Conservation (phyloP, 2,113 vertebrate genomes). For the Chionomys nivalis region DNA sequence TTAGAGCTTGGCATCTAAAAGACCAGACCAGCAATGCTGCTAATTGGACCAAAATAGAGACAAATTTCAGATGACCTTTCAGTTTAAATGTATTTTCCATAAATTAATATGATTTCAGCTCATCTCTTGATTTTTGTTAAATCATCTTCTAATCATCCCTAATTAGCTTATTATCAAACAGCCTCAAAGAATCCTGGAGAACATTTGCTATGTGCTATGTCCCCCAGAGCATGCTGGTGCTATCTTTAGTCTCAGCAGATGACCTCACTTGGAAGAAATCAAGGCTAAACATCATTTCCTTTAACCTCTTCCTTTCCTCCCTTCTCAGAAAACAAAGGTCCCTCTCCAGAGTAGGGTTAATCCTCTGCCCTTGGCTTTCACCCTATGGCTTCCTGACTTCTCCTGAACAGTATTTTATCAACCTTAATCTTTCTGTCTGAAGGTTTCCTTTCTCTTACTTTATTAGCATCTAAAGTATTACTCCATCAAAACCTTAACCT, state of each 20-base stretch:
- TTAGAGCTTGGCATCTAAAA: background rate
- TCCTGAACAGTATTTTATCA: slow-evolving; percentile 39
- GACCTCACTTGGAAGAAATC: slow-evolving; percentile 35
- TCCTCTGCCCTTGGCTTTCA: slow-evolving; percentile 2
- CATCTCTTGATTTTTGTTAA: slow-evolving; percentile 34
- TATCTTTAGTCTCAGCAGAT: slow-evolving; percentile 44
- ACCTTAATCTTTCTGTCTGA: slow-evolving; percentile 65
- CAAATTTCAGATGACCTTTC: background rate
- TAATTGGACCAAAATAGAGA: background rate
- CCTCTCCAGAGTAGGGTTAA: slow-evolving; percentile 23
- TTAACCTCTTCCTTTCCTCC: background rate
- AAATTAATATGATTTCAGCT: slow-evolving; percentile 17
- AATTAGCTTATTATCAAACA: slow-evolving; percentile 45
- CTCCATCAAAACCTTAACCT: slow-evolving; percentile 55
- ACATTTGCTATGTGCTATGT: slow-evolving; percentile 2
- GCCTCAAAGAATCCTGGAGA: background rate
- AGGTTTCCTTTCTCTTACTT: slow-evolving; percentile 65
- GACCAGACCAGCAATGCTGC: background rate
- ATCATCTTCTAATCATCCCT: slow-evolving; percentile 37
- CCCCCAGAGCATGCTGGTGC: background rate
- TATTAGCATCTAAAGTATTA: slow-evolving; percentile 65
- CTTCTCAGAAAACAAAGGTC: slow-evolving; percentile 26
- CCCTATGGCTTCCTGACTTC: slow-evolving; percentile 37
- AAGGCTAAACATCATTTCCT: background rate
- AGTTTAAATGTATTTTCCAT: background rate